These are phyloP conservation scores for Polymixis lichenea DNA, from an alignment of 2,888 invertebrate genomes.

Conservation along the genomic window DNA sequence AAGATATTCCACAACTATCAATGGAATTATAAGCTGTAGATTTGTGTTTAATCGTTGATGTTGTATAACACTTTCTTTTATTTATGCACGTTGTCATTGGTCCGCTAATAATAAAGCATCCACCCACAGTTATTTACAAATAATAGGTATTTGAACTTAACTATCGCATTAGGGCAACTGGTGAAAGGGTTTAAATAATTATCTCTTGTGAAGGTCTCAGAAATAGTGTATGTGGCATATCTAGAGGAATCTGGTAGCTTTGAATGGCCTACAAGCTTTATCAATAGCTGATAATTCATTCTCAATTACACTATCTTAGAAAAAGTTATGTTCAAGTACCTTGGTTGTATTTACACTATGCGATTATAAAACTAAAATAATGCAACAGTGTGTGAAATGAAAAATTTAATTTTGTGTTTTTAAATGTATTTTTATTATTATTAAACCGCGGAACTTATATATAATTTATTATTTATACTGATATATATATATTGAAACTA, in stretches of 20 bases:
- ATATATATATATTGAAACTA: background rate
- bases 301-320: slow-evolving; percentile 49
- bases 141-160: too few species aligned
- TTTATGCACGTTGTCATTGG: background rate
- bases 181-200: background rate
- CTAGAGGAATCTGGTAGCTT: background rate
- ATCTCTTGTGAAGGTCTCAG: background rate
- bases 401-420: background rate
- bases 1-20: slow-evolving; percentile 9
- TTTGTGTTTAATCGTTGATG: background rate
- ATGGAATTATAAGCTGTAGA: background rate
- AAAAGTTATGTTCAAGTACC: slow-evolving; percentile 22
- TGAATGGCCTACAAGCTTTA: slow-evolving; percentile 12
- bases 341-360: slow-evolving; percentile 12
- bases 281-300: slow-evolving; percentile 45
- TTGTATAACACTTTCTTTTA: background rate
- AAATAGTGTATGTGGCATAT: too few species aligned
- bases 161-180: too few species aligned
- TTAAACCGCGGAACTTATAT: background rate
- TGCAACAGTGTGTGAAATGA: background rate
- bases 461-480: background rate
- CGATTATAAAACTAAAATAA: slow-evolving; percentile 28
- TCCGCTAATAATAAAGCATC: background rate
- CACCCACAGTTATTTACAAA: background rate
- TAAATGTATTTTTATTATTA: background rate